Percentiles rank a stretch among this genome's conserved stretches.
These are phyloP conservation scores for Poecilia latipinna DNA, from an alignment of 2,113 vertebrate species.

Conservation along the genomic window DNA sequence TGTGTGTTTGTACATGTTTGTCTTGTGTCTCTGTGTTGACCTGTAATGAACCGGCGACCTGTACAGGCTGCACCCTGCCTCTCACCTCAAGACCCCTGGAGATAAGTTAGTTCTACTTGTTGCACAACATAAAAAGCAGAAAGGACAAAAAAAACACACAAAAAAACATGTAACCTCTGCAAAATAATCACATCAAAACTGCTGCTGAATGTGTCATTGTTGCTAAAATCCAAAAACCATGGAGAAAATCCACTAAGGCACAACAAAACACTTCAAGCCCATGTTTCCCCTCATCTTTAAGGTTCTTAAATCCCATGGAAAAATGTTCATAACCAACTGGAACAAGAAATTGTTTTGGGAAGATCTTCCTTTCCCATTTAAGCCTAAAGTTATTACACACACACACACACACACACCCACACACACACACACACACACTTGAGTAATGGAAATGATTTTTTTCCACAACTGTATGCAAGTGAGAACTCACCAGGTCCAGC, in stretches of 20 bases:
- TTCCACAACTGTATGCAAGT: constrained; percentile 37
- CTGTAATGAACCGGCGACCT: too few species aligned
- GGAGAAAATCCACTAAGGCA: too few species aligned
- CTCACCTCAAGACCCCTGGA: too few species aligned
- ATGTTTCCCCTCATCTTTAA: constrained; percentile 1
- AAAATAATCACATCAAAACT: neutral
- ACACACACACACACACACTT: constrained; percentile 2
- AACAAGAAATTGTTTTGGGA: neutral
- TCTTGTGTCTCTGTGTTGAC: too few species aligned
- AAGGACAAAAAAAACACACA: neutral
- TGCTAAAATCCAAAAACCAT: neutral
- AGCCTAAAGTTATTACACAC: constrained; percentile 9
- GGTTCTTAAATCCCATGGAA: constrained; percentile 11
- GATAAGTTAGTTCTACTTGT: too few species aligned
- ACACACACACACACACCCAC: neutral
- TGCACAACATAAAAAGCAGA: too few species aligned
- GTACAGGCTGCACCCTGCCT: too few species aligned
- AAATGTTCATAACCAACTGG: constrained; percentile 1
- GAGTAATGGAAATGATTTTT: constrained; percentile 18
- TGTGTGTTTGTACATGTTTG: too few species aligned
- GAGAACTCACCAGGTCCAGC: neutral
- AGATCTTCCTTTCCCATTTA: constrained; percentile 13
- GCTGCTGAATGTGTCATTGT: neutral
- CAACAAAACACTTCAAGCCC: neutral
- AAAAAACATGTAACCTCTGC: neutral